These are phyloP conservation scores for Fundulus diaphanus DNA, from an alignment of 2,797 vertebrate genomes.

Conservation along the genomic window DNA sequence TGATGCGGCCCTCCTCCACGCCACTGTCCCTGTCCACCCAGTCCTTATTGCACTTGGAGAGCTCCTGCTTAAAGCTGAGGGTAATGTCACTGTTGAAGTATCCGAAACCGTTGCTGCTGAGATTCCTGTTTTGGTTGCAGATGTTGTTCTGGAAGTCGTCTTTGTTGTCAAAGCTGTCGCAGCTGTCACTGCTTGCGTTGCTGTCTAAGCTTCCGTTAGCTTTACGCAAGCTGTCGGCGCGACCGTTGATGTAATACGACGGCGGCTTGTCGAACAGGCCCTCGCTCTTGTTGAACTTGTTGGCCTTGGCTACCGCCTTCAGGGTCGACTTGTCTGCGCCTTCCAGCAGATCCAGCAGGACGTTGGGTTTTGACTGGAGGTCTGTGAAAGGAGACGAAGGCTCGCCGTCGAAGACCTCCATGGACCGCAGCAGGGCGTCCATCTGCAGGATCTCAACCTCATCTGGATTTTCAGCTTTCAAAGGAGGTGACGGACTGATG, in stretches of 20 bases:
- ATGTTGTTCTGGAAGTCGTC: conserved; percentile 59
- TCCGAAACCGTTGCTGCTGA: conserved; percentile 56
- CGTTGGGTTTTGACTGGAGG: conserved; percentile 77
- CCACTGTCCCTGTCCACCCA: conserved; percentile 90
- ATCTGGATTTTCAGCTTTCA: conserved; percentile 77
- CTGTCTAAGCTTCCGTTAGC: conserved; percentile 73
- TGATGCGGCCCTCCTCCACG: conserved; percentile 85
- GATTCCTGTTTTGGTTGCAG: conserved; percentile 36
- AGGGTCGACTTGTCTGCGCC: conserved; percentile 80
- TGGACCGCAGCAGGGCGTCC: conserved; percentile 86
- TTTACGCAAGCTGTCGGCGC: conserved; percentile 76
- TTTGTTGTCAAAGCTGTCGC: conserved; percentile 64
- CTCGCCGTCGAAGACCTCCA: conserved; percentile 87
- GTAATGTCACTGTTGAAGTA: conserved; percentile 64
- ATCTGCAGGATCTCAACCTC: conserved; percentile 89
- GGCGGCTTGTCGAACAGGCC: conserved; percentile 79
- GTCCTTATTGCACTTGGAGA: conserved; percentile 85
- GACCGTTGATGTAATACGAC: conserved; percentile 79
- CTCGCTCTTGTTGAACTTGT: conserved; percentile 81
- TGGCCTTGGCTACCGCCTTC: conserved; percentile 77
- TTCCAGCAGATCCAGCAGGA: conserved; percentile 86
- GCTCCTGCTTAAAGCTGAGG: conserved; percentile 83
- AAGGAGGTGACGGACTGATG: conserved; percentile 60
- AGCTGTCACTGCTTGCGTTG: conserved; percentile 72
- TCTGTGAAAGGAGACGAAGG: conserved; percentile 76